Base-by-base conservation (phyloP, 1,140 invertebrate genomes). In the Drosophila tani region DNA sequence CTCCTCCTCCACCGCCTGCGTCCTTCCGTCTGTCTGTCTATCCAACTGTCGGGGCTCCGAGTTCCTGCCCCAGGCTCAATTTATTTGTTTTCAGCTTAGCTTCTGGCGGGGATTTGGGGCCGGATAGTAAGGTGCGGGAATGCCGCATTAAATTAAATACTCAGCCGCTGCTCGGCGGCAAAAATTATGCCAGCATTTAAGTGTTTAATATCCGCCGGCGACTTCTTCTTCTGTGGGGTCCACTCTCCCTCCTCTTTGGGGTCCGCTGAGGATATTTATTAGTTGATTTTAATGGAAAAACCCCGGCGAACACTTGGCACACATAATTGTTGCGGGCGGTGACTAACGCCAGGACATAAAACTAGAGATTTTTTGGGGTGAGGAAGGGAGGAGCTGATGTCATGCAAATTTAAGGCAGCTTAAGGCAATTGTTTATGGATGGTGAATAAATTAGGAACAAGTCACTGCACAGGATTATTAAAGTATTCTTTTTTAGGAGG, bases 171-270 rank as follows among this genome's bases (percentile, higher is more conserved):
- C 29, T 40, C 21, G 53, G 40, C 64, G 76, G 38, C 53, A 80
- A 82, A 86, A 86, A 86, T 87, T 82, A 87, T 86, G 83, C 83
- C 83, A 80, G 49, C 83, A 87, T 86, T 86, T 82, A 86, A 86
- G 83, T 86, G 83, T 80, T 86, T 86, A 86, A 86, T 86, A 86
- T 86, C 83, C 83, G 79, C 75, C 83, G 66, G 83, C 67, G 79
- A 79, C 68, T 71, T 51, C 40, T 74, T 40, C 35, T 74, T 35
- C 29, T 71, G n/a, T 64, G 64, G 63, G 32, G 38, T n/a, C 47
- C 66, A 24, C 29, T 45, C 35, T 27, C 40, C 40, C 21, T 29
- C 2, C 21, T 29, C 3, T 15, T 11, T 5, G 24, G 59, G 59
- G 59, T 57, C 35, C 75, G n/a, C 56, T 68, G 15, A 43, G 47